phyloP scores from a whole-genome alignment of 1,140 invertebrate genomes.

The Mya arenaria region DNA sequence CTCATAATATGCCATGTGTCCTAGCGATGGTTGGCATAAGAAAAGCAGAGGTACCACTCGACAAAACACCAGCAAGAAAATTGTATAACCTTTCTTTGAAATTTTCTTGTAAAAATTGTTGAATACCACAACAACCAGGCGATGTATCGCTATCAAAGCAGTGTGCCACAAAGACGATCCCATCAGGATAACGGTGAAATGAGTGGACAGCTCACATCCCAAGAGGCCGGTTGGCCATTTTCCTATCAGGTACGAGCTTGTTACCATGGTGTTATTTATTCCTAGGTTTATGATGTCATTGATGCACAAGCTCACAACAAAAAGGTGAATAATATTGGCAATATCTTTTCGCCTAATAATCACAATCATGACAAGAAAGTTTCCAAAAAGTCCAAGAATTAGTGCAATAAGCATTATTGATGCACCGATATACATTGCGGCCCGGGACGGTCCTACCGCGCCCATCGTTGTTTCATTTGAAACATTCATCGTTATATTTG shows the following conservation, averaged over 20 bases:
- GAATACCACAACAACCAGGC: conserved; percentile 79
- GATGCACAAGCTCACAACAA: conserved; percentile 79
- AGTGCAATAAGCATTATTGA: conserved; percentile 73
- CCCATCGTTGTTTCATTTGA: neutral
- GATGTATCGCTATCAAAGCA: conserved; percentile 79
- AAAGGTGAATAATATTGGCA: conserved; percentile 79
- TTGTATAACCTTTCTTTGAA: conserved; percentile 77
- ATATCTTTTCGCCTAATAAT: conserved; percentile 71
- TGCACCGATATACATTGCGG: conserved; percentile 71
- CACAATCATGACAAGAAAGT: conserved; percentile 71
- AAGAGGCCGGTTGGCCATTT: conserved; percentile 73
- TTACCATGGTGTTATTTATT: conserved; percentile 79
- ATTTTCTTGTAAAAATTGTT: conserved; percentile 79
- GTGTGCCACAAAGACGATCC: conserved; percentile 80
- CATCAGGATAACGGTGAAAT: conserved; percentile 78
- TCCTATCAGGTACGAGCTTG: conserved; percentile 77
- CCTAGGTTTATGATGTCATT: conserved; percentile 80
- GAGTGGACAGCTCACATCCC: conserved; percentile 76
- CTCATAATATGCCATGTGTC: conserved; percentile 77
- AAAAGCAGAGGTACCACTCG: conserved; percentile 77
- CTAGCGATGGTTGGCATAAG: conserved; percentile 76
- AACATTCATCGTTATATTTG: neutral
- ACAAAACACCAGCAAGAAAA: conserved; percentile 76
- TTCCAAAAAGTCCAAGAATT: conserved; percentile 73
- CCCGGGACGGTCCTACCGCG: conserved; percentile 59